Conservation (phyloP, 2,797 vertebrate species). For the Pseudomugil gertrudae region DNA sequence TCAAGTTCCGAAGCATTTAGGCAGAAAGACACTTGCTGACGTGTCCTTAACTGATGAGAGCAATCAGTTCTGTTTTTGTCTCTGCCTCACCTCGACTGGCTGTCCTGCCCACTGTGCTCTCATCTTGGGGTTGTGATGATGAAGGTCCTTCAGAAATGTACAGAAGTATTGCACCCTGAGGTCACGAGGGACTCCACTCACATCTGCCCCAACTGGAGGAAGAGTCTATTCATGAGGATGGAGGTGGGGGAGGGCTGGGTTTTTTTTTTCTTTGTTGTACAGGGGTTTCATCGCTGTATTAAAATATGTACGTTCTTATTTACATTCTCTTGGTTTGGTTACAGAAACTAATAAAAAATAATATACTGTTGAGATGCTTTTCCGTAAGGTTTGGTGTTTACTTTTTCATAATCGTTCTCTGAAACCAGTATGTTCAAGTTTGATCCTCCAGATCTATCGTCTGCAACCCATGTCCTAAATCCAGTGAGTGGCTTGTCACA, state of each 20-base stretch:
- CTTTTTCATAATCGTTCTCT: not conserved
- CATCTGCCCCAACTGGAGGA: slow-evolving; percentile 75
- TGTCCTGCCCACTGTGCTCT: slow-evolving; percentile 70
- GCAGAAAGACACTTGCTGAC: slow-evolving; percentile 71
- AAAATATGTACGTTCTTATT: slow-evolving; percentile 99
- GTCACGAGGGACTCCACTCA: slow-evolving; percentile 82
- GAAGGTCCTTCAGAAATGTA: slow-evolving; percentile 70
- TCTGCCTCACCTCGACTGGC: slow-evolving; percentile 68
- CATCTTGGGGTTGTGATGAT: slow-evolving; percentile 65
- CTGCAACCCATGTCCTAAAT: too few species aligned
- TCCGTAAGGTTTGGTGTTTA: slow-evolving; percentile 29
- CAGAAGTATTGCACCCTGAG: slow-evolving; percentile 84
- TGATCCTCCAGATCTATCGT: too few species aligned
- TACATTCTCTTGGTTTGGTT: slow-evolving; percentile 99
- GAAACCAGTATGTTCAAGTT: too few species aligned
- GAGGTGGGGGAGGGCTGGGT: slow-evolving; percentile 80
- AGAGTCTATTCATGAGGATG: slow-evolving; percentile 80
- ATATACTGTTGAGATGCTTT: slow-evolving; percentile 90
- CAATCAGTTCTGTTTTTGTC: slow-evolving; percentile 70
- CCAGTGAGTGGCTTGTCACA: too few species aligned
- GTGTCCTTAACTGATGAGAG: slow-evolving; percentile 68
- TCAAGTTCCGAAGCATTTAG: slow-evolving; percentile 61
- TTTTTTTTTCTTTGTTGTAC: slow-evolving; percentile 88
- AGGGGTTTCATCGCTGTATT: slow-evolving; percentile 99
- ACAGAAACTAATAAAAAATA: slow-evolving; percentile 99